Conservation (phyloP, 2,797 vertebrate species). For the Urophycis tenuis region DNA sequence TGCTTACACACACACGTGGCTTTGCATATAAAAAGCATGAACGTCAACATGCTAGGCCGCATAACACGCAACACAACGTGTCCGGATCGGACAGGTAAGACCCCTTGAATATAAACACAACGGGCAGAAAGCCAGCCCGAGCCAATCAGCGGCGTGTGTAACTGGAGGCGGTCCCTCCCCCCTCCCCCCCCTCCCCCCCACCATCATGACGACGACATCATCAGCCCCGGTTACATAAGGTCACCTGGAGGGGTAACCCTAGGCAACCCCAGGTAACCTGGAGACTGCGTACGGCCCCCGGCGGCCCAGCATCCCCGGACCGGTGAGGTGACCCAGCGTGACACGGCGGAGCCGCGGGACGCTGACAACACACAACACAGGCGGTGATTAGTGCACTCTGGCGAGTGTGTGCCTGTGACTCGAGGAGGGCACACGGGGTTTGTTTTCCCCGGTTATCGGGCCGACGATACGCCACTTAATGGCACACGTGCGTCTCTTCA, state of each 20-base stretch:
- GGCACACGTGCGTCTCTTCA: not conserved
- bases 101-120: too few relatives aligned
- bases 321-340: not conserved
- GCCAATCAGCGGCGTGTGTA: not conserved
- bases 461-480: not conserved
- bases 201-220: not conserved
- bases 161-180: too few relatives aligned
- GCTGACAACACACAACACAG: conserved; percentile 37
- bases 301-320: not conserved
- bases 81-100: too few relatives aligned
- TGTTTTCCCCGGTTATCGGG: conserved; percentile 14
- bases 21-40: not conserved
- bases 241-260: not conserved
- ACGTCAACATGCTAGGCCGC: not conserved
- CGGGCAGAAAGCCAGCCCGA: not conserved
- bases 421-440: not conserved
- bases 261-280: too few relatives aligned
- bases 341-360: conserved; percentile 16
- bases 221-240: not conserved
- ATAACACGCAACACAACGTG: too few relatives aligned
- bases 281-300: too few relatives aligned
- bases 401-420: not conserved
- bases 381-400: not conserved
- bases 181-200: too few relatives aligned
- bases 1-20: too few relatives aligned